Base-by-base conservation (phyloP, 2,797 vertebrate genomes). In the Thripadectes ignobilis region DNA sequence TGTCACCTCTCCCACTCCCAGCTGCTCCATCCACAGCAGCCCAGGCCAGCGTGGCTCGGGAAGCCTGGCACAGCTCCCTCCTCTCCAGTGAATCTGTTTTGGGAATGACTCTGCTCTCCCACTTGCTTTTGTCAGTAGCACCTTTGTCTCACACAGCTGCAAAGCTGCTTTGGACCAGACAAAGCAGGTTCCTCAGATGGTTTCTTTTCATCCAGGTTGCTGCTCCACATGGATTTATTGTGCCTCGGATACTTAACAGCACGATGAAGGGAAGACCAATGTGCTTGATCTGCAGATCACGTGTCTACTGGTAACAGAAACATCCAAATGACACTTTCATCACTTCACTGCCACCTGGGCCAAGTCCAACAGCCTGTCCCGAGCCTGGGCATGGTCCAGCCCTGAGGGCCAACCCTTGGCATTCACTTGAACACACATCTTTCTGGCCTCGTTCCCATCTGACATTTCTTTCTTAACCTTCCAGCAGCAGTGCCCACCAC, bases 1-100 rank as follows among this genome's bases (percentile, higher is more conserved):
- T 55, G 52, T 36, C 89, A 86, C 80, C 39, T 90, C 93, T 96
- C 88, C 89, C 92, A 92, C 85, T 65, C 24, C 57, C 79, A 95
- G 88, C 68, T 92, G 88, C 89, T 95, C 78, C 94, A 61, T 7
- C 59, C 65, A 48, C 0, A 0, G 48, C 80, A 91, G 83, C 39
- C 86, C 80, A 4, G 51, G 84, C 7, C 77, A 77, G 74, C 1
- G 3, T 32, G 77, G 81, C 86, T 27, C 0, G 5, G 85, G 68
- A 22, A 66, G 72, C 39, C 75, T 69, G 87, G 81, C 78, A 46
- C 59, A 22, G 61, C 10, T 16, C 63, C 29, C 36, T 55, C 45
- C 58, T 19, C 69, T 61, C 41, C 75, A 63, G 73, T 1, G 1
- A 8, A 59, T 34, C 66, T 72, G 66, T 66, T 75, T 75, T 6